Percentiles rank a stretch among this genome's conserved stretches.
These are phyloP conservation scores for Acleris cristana DNA, from an alignment of 2,888 invertebrate genomes.

Conservation along the genomic window DNA sequence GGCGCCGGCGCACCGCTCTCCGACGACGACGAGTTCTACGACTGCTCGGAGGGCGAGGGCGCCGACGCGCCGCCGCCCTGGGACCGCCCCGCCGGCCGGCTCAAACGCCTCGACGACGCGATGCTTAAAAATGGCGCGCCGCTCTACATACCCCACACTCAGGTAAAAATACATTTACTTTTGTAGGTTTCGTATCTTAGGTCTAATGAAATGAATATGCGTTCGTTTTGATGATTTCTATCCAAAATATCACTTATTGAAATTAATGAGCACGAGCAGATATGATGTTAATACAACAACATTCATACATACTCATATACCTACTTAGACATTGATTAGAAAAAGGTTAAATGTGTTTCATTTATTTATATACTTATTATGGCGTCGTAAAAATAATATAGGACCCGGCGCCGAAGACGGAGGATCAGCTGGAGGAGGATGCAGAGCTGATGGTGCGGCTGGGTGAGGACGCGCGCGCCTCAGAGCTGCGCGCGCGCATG, in stretches of 20 bases:
- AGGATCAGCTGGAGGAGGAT: conserved; percentile 97
- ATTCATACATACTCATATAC: too few species aligned
- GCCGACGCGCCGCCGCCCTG: conserved; percentile 76
- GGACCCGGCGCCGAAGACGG: conserved; percentile 98
- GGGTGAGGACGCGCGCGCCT: conserved; percentile 92
- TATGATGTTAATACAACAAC: too few species aligned
- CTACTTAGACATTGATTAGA: too few species aligned
- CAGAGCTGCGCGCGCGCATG: conserved; percentile 94
- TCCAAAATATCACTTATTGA: too few species aligned
- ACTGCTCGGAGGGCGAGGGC: conserved; percentile 86
- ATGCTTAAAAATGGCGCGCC: conserved; percentile 71
- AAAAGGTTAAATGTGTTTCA: too few species aligned
- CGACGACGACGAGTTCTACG: conserved; percentile 90
- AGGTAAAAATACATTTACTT: conserved; percentile 51
- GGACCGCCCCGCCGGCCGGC: conserved; percentile 71
- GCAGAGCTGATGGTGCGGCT: conserved; percentile 94
- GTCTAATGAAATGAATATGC: too few species aligned
- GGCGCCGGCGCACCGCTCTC: conserved; percentile 66
- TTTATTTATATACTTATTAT: conserved; percentile 73
- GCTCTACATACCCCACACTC: conserved; percentile 73
- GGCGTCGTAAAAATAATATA: conserved; percentile 87
- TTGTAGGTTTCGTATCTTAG: background rate
- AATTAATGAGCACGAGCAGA: too few species aligned
- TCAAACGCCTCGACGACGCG: conserved; percentile 65
- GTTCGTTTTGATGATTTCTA: too few species aligned